Conservation (phyloP, 2,888 invertebrate genomes). For the Stenchaetothrips biformis region DNA sequence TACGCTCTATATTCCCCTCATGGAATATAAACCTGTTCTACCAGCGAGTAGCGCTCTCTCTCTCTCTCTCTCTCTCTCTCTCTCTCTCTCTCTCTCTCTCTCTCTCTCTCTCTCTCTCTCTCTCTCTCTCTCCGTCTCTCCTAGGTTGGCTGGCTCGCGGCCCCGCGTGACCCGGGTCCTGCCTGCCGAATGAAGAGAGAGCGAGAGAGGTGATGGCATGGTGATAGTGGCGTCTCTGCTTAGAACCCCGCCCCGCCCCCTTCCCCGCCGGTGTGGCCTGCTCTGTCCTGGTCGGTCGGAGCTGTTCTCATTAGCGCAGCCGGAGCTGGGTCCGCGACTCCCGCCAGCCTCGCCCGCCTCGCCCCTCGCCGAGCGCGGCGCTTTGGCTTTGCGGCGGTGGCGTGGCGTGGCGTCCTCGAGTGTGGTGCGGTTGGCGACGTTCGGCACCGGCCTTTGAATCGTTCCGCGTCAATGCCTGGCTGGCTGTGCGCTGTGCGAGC, state of each 20-base stretch:
- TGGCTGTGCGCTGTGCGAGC: not conserved
- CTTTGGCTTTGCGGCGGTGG: not conserved
- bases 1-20: conserved; percentile 17
- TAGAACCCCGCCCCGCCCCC: not conserved
- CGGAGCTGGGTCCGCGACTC: not conserved
- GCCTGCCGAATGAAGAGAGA: not conserved
- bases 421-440: not conserved
- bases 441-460: not conserved
- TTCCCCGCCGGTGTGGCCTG: not conserved
- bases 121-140: not conserved
- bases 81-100: conserved; percentile 5
- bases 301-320: conserved; percentile 13
- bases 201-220: not conserved
- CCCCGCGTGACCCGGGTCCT: too few species aligned
- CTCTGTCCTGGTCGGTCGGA: not conserved
- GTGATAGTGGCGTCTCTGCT: not conserved
- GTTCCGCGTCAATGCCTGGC: not conserved
- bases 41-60: not conserved
- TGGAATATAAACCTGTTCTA: conserved; percentile 21
- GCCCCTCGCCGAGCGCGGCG: too few species aligned
- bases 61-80: not conserved
- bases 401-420: not conserved
- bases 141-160: not conserved
- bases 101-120: not conserved
- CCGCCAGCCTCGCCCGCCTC: too few species aligned